phyloP scores from a whole-genome alignment of 2,113 vertebrate species.

The Beaufortia kweichowensis region DNA sequence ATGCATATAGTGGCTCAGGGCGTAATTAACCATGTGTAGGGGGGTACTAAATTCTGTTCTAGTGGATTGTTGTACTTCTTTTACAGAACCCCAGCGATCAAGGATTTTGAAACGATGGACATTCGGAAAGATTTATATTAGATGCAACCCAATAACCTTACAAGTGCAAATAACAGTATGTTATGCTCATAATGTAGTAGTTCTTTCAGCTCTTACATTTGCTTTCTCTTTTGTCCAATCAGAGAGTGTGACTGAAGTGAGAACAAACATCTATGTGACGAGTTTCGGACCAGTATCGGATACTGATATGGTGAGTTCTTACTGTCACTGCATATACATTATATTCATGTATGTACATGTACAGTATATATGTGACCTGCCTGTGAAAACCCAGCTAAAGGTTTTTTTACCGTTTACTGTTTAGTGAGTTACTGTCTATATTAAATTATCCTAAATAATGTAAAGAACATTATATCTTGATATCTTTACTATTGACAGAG shows the following conservation, averaged over 20 bases:
- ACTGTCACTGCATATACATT: background rate
- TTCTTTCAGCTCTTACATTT: slow-evolving; percentile 2
- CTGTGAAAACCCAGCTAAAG: too few species aligned
- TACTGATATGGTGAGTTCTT: slow-evolving; percentile 86
- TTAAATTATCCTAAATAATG: too few species aligned
- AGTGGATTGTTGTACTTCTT: slow-evolving; percentile 31
- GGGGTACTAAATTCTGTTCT: slow-evolving; percentile 2
- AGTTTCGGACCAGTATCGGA: slow-evolving; percentile 97
- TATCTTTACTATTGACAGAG: too few species aligned
- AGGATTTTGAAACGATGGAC: background rate
- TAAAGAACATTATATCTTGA: too few species aligned
- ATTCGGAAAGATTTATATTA: too few species aligned
- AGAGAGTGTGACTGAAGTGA: slow-evolving; percentile 97
- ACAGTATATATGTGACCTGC: too few species aligned
- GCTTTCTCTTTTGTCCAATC: slow-evolving; percentile 47
- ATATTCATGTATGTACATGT: too few species aligned
- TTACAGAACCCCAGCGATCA: slow-evolving; percentile 12
- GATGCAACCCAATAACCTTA: too few species aligned
- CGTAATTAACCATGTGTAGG: background rate
- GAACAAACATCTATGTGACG: slow-evolving; percentile 97
- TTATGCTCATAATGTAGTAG: slow-evolving; percentile 5
- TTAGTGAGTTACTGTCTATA: too few species aligned
- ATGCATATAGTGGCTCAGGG: background rate
- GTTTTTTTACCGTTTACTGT: too few species aligned
- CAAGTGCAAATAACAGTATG: background rate